phyloP scores from a whole-genome alignment of 2,113 vertebrate species.

The Chloropsis cyanopogon region DNA sequence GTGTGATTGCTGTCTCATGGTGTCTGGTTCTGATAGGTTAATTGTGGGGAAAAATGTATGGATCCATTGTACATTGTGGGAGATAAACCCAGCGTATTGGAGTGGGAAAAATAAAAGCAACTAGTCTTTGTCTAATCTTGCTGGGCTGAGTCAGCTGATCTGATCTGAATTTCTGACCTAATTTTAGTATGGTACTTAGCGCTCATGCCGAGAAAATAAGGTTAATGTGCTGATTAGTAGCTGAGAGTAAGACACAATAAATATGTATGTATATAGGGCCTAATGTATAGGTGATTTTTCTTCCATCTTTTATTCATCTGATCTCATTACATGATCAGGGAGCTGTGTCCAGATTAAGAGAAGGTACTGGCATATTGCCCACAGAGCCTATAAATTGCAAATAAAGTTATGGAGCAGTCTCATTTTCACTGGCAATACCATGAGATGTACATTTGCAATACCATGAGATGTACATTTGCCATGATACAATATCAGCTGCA shows the following conservation, averaged over 20 bases:
- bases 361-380: background rate
- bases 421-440: background rate
- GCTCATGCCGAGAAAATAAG: slow-evolving; percentile 66
- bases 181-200: slow-evolving; percentile 65
- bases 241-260: slow-evolving; percentile 40
- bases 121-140: slow-evolving; percentile 51
- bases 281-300: background rate
- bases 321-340: background rate
- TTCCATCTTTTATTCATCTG: background rate
- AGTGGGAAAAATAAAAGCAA: background rate
- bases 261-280: background rate
- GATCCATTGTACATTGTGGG: background rate
- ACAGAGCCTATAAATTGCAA: background rate
- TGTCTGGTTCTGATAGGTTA: background rate
- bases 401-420: background rate
- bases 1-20: background rate
- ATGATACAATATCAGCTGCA: background rate
- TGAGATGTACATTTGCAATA: background rate
- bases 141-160: slow-evolving; percentile 67
- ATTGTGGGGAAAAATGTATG: slow-evolving; percentile 28
- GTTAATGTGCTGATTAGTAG: slow-evolving; percentile 66
- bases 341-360: background rate
- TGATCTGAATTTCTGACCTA: slow-evolving; percentile 79
- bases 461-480: background rate
- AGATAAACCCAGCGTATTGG: background rate